Evolutionary conservation across 2,888 invertebrate species (phyloP).

Genomic region (Oligia strigilis): DNA sequence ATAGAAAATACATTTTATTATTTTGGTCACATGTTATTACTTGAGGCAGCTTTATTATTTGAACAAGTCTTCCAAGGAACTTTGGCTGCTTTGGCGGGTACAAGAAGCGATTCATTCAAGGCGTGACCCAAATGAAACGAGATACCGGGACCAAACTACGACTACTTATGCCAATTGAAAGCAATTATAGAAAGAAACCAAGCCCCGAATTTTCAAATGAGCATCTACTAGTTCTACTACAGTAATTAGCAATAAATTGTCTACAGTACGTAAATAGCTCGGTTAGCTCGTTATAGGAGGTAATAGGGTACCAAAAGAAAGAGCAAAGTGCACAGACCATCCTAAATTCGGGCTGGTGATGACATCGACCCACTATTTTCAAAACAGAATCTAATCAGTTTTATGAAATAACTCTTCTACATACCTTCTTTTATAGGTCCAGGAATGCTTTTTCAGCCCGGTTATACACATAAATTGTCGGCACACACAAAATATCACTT

Average conservation of each 20-base stretch:
- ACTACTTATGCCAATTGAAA: constrained; percentile 69
- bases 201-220: constrained; percentile 36
- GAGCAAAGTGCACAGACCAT: constrained; percentile 62
- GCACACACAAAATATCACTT: constrained; percentile 84
- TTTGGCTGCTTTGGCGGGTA: constrained; percentile 35
- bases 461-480: constrained; percentile 83
- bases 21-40: not conserved
- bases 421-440: constrained; percentile 78
- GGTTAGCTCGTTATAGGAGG: constrained; percentile 20
- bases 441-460: constrained; percentile 78
- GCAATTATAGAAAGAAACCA: constrained; percentile 61
- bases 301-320: constrained; percentile 50
- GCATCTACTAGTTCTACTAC: not conserved
- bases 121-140: constrained; percentile 66
- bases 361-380: constrained; percentile 52
- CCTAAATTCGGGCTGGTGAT: constrained; percentile 31
- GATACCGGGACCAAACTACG: constrained; percentile 54
- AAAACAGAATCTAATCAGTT: constrained; percentile 58
- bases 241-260: constrained; percentile 2
- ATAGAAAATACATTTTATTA: not conserved
- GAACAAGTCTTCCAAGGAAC: constrained; percentile 4
- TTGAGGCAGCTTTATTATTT: not conserved
- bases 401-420: constrained; percentile 63
- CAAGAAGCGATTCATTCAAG: constrained; percentile 47
- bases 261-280: constrained; percentile 29